Base-by-base conservation (phyloP, 2,888 invertebrate genomes). In the Tenthredo livida region DNA sequence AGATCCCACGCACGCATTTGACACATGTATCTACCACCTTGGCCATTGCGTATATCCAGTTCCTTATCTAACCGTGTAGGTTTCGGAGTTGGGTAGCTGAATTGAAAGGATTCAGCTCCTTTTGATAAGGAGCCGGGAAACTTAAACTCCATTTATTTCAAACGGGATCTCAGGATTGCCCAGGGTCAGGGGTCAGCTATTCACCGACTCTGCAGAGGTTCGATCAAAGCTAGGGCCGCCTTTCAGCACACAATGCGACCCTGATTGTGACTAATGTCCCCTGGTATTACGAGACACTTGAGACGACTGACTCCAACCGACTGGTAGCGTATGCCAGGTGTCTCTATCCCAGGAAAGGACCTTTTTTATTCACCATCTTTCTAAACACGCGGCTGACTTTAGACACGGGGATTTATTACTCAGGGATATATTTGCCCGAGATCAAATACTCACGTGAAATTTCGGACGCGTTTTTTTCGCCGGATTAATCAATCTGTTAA, bases 221-320 rank as follows among this genome's bases (percentile, higher is more conserved):
- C 83, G 67, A 83, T 83, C 83, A 83, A 83, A 83, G 83, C 83
- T 6, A 33, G 29, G 47, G 15, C 83, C 83, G 83, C 83, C 67
- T 83, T 83, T 83, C n/a, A 47, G 33, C 83, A 17, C 25, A 83
- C 83, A 83, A 83, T 83, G 70, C 47, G 12, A 83, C 3, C 70
- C 67, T 83, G 83, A 83, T 83, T 83, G 83, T 83, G 83, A 83
- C 83, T 67, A 83, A 83, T 83, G 83, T 70, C 70, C 47, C 15
- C 43, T 50, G 29, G 21, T 70, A 67, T 83, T 67, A 47, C 29
- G 80, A 40, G 80, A 80, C 80, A 80, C 80, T 80, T 80, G 80
- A 80, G n/a, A 80, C 58, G 58, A 61, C 80, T 54, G 58, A 61
- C 58, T 29, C 2, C 37, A 15, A 58, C 33, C 15, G 25, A 12